Evolutionary conservation across 1,140 invertebrate species (phyloP).

Genomic region (Diuraphis noxia): DNA sequence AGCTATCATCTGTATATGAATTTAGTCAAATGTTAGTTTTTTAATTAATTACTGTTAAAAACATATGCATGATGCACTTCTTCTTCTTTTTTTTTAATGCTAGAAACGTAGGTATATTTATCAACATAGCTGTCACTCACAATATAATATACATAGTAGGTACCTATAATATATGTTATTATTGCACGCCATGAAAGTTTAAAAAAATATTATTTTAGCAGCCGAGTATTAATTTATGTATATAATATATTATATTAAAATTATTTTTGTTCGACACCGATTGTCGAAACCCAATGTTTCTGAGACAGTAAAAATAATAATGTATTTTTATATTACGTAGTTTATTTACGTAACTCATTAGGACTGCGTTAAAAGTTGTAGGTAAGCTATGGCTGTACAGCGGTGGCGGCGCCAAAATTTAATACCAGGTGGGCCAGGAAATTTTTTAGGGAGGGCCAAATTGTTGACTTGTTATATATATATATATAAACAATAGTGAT

Average conservation of each 20-base stretch:
- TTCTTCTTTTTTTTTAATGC: not conserved
- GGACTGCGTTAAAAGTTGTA: not conserved
- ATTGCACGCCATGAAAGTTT: not conserved
- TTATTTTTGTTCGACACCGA: not conserved
- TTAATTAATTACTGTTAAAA: not conserved
- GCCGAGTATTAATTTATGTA: not conserved
- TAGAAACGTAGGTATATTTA: not conserved
- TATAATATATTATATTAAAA: not conserved
- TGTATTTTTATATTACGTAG: not conserved
- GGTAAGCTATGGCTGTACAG: not conserved
- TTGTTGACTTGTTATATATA: too few species aligned
- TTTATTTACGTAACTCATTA: not conserved
- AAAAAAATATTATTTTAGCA: not conserved
- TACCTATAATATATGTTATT: not conserved
- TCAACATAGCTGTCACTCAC: not conserved
- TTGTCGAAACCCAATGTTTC: too few species aligned
- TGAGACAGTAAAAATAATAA: not conserved
- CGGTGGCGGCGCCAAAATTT: too few species aligned
- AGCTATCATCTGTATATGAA: not conserved
- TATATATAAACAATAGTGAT: too few species aligned
- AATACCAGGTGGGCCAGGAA: too few species aligned
- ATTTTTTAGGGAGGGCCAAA: too few species aligned
- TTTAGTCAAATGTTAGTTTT: not conserved
- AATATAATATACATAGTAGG: not conserved
- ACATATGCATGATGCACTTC: not conserved